Conservation (phyloP, 2,888 invertebrate species). For the Drosophila austrosaltans region DNA sequence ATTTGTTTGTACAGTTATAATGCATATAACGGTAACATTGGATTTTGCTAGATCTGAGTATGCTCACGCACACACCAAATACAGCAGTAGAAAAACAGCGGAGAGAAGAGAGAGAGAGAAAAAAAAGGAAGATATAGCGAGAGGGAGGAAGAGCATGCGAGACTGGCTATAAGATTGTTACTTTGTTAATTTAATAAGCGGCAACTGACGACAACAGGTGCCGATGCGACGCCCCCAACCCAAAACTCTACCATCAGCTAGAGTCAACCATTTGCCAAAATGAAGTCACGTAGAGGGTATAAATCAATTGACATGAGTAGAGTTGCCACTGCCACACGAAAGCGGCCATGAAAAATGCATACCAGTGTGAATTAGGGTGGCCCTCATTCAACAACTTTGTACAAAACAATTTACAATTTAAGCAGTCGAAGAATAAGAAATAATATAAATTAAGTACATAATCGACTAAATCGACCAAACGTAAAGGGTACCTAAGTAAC, state of each 20-base stretch:
- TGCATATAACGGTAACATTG: slow-evolving; percentile 68
- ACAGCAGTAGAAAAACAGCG: slow-evolving; percentile 3
- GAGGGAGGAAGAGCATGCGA: neutral
- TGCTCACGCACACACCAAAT: slow-evolving; percentile 25
- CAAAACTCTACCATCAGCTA: neutral
- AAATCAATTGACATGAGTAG: slow-evolving; percentile 76
- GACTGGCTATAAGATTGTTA: slow-evolving; percentile 48
- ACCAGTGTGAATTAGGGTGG: slow-evolving; percentile 41
- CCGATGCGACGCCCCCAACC: slow-evolving; percentile 22
- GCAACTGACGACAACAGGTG: slow-evolving; percentile 68
- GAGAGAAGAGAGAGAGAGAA: neutral
- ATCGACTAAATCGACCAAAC: no score
- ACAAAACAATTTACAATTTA: neutral
- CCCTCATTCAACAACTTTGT: neutral
- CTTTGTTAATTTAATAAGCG: slow-evolving; percentile 75
- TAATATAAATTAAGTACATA: no score
- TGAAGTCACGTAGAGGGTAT: slow-evolving; percentile 74
- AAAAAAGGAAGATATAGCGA: neutral
- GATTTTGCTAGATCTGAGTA: slow-evolving; percentile 51
- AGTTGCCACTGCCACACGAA: slow-evolving; percentile 22
- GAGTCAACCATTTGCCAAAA: slow-evolving; percentile 30
- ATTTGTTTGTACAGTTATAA: slow-evolving; percentile 75
- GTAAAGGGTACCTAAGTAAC: neutral
- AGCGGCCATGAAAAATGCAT: slow-evolving; percentile 50
- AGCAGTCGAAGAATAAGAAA: no score